Percentiles rank a stretch among this genome's conserved stretches.
phyloP scores from a whole-genome alignment of 2,113 vertebrate genomes.

The Prietella phreatophila region DNA sequence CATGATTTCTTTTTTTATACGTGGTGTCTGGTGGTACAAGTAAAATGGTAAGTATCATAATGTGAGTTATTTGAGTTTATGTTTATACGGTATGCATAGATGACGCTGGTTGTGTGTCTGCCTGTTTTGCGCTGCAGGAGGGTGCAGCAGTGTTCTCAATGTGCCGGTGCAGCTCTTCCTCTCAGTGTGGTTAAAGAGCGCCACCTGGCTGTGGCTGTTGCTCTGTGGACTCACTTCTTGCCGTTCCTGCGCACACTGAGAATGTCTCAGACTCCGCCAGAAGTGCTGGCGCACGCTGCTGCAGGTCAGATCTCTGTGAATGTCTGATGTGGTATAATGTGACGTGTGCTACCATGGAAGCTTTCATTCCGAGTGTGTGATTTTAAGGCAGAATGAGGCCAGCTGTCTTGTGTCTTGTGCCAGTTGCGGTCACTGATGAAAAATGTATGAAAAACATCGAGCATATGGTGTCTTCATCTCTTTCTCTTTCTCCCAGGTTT shows the following conservation, averaged over 20 bases:
- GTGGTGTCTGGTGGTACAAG: neutral
- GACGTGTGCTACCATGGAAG: neutral
- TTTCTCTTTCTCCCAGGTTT: slow-evolving; percentile 77
- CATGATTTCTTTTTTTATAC: neutral
- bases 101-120: neutral
- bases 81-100: neutral
- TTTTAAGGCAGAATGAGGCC: neutral
- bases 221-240: slow-evolving; percentile 92
- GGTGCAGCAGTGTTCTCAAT: slow-evolving; percentile 75
- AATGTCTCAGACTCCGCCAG: slow-evolving; percentile 80
- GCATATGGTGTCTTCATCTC: neutral
- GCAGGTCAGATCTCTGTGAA: slow-evolving; percentile 78
- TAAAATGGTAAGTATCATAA: too few relatives aligned
- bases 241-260: slow-evolving; percentile 85
- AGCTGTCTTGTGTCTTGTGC: neutral
- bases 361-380: neutral
- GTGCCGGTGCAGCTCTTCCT: slow-evolving; percentile 60
- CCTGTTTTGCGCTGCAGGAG: slow-evolving; percentile 61
- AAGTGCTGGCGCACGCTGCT: slow-evolving; percentile 86
- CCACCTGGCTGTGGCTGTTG: slow-evolving; percentile 86
- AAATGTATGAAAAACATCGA: neutral
- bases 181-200: slow-evolving; percentile 83
- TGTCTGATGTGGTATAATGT: neutral
- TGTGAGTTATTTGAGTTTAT: neutral
- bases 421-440: neutral